These are phyloP conservation scores for Rhinichthys klamathensis DNA, from an alignment of 2,113 vertebrate genomes.

Conservation along the genomic window DNA sequence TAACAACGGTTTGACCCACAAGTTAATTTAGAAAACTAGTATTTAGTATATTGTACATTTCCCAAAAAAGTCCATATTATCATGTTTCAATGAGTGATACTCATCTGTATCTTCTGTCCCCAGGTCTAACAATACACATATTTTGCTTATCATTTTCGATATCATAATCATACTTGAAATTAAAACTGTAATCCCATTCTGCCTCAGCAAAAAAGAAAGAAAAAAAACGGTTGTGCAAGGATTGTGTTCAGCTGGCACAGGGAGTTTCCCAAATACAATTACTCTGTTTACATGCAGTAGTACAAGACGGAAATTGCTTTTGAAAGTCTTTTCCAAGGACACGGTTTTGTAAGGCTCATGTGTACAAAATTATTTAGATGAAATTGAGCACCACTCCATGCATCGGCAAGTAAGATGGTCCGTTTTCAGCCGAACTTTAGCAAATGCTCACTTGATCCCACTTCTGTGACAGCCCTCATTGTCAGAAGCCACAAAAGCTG, in stretches of 20 bases:
- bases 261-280: conserved; percentile 76
- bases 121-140: background rate
- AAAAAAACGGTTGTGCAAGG: conserved; percentile 8
- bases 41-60: conserved; percentile 44
- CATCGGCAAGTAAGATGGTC: conserved; percentile 80
- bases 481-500: conserved; percentile 23
- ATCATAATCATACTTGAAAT: conserved; percentile 31
- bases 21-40: conserved; percentile 43
- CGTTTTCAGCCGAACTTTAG: conserved; percentile 76
- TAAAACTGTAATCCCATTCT: conserved; percentile 36
- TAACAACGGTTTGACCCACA: conserved; percentile 46
- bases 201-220: background rate
- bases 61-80: conserved; percentile 19
- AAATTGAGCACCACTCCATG: conserved; percentile 84
- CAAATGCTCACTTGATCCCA: conserved; percentile 81
- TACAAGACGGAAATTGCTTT: conserved; percentile 77
- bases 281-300: conserved; percentile 82
- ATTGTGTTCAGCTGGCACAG: conserved; percentile 66
- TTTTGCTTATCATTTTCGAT: conserved; percentile 30
- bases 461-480: conserved; percentile 55
- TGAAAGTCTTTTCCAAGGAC: conserved; percentile 78
- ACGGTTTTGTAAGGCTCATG: conserved; percentile 84
- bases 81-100: background rate
- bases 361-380: conserved; percentile 84
- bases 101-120: background rate